Percentiles rank a stretch among this genome's conserved stretches.
These are phyloP conservation scores for Lasioglossum pauxillum DNA, from an alignment of 2,888 invertebrate genomes.

Conservation along the genomic window DNA sequence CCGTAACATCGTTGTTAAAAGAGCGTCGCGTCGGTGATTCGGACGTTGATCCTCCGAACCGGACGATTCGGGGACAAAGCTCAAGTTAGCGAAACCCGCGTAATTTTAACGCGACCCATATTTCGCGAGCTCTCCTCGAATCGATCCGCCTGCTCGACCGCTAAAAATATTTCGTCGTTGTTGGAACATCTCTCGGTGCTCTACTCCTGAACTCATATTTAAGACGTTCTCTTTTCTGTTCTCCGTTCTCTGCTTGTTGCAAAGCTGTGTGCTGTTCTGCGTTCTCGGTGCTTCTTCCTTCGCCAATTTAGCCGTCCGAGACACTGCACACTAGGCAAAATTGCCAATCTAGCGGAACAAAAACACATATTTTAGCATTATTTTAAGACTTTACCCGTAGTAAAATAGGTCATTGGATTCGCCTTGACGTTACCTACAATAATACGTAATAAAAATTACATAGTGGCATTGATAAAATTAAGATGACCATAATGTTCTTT, in stretches of 20 bases:
- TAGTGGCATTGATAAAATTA: too few relatives aligned
- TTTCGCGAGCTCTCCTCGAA: background rate
- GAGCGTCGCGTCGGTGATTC: too few relatives aligned
- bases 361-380: too few relatives aligned
- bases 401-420: too few relatives aligned
- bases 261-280: background rate
- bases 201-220: background rate
- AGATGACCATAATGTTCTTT: too few relatives aligned
- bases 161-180: slow-evolving; percentile 26
- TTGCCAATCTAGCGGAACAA: too few relatives aligned
- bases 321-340: too few relatives aligned
- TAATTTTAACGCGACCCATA: slow-evolving; percentile 25
- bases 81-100: background rate
- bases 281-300: background rate
- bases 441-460: too few relatives aligned
- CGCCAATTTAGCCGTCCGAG: slow-evolving; percentile 22
- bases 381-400: too few relatives aligned
- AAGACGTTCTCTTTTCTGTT: slow-evolving; percentile 33
- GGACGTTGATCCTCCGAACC: background rate
- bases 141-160: slow-evolving; percentile 3
- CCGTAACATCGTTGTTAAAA: too few relatives aligned
- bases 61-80: background rate
- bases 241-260: background rate
- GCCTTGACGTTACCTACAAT: too few relatives aligned
- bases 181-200: slow-evolving; percentile 6